Percentiles rank a stretch among this genome's conserved stretches.
Conservation (phyloP, 2,888 invertebrate species). For the Spodoptera littoralis region DNA sequence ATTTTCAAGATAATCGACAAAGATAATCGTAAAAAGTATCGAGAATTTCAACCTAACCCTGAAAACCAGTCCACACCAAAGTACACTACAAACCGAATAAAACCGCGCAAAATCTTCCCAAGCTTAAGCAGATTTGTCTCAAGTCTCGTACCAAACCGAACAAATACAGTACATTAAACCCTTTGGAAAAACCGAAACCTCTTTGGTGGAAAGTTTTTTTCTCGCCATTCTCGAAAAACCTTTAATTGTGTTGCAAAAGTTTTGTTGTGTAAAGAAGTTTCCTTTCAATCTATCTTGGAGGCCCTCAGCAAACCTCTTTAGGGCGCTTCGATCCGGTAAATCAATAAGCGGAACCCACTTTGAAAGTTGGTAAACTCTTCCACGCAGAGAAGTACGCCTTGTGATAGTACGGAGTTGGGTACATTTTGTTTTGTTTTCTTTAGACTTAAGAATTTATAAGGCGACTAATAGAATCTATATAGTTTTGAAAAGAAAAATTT, state of each 20-base stretch:
- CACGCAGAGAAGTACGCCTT: conserved; percentile 48
- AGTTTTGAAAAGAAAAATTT: too few species aligned
- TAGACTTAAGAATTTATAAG: too few species aligned
- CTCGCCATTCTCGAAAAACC: conserved; percentile 45
- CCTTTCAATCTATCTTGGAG: conserved; percentile 63
- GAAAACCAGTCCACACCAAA: too few species aligned
- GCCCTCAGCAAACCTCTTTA: conserved; percentile 70
- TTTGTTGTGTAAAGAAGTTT: conserved; percentile 56
- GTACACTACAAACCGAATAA: too few species aligned
- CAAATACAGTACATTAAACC: conserved; percentile 6
- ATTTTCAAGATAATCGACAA: too few species aligned
- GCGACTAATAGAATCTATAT: too few species aligned
- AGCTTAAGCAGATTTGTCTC: neutral
- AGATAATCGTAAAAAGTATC: too few species aligned
- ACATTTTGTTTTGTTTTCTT: neutral
- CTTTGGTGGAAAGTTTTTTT: conserved; percentile 44
- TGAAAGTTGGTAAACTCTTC: conserved; percentile 71
- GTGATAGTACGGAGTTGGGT: conserved; percentile 36
- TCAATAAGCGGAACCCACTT: conserved; percentile 77
- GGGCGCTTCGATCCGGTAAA: conserved; percentile 70
- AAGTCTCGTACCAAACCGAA: conserved; percentile 1
- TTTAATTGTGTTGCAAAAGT: conserved; percentile 60
- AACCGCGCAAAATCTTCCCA: too few species aligned
- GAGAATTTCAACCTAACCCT: too few species aligned
- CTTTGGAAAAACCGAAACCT: conserved; percentile 9